A percentile compares a stretch with the other conserved stretches of the same genome.
Conservation (phyloP, 2,888 invertebrate genomes). For the Drosophila recens region DNA sequence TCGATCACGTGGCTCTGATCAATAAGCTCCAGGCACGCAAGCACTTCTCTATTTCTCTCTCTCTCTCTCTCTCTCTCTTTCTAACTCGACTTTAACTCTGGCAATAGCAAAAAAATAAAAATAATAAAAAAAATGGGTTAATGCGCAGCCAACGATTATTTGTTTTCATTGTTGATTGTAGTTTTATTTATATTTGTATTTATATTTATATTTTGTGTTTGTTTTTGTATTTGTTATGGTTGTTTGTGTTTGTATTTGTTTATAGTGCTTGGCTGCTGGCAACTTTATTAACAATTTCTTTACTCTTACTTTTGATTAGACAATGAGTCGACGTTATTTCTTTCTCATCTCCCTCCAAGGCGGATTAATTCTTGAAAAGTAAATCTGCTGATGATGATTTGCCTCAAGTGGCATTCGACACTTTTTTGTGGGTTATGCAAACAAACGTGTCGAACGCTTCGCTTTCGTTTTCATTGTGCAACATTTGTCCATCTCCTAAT, state of each 20-base stretch:
- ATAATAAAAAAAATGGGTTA: conserved; percentile 76
- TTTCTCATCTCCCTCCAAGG: conserved; percentile 29
- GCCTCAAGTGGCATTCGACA: conserved; percentile 37
- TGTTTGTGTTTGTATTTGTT: conserved; percentile 22
- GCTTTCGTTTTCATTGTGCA: conserved; percentile 78
- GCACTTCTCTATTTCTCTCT: conserved; percentile 31
- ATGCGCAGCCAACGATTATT: conserved; percentile 70
- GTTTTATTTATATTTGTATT: conserved; percentile 43
- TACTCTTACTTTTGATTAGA: conserved; percentile 81
- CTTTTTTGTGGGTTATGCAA: conserved; percentile 69
- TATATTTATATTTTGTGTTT: conserved; percentile 12
- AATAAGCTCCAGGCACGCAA: conserved; percentile 82
- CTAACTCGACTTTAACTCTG: conserved; percentile 9
- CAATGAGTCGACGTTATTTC: conserved; percentile 64
- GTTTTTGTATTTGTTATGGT: conserved; percentile 16
- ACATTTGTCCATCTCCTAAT: conserved; percentile 48
- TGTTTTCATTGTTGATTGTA: conserved; percentile 78
- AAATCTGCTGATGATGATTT: conserved; percentile 77
- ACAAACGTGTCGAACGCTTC: not conserved
- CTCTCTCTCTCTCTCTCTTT: conserved; percentile 18
- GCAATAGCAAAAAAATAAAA: conserved; percentile 20
- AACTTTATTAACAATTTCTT: conserved; percentile 62
- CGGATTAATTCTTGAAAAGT: conserved; percentile 80
- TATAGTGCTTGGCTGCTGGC: conserved; percentile 20
- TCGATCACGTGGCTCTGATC: conserved; percentile 80